A percentile compares a stretch with the other conserved stretches of the same genome.
These are phyloP conservation scores for Sinelater perroti DNA, from an alignment of 2,888 invertebrate species.

Conservation along the genomic window DNA sequence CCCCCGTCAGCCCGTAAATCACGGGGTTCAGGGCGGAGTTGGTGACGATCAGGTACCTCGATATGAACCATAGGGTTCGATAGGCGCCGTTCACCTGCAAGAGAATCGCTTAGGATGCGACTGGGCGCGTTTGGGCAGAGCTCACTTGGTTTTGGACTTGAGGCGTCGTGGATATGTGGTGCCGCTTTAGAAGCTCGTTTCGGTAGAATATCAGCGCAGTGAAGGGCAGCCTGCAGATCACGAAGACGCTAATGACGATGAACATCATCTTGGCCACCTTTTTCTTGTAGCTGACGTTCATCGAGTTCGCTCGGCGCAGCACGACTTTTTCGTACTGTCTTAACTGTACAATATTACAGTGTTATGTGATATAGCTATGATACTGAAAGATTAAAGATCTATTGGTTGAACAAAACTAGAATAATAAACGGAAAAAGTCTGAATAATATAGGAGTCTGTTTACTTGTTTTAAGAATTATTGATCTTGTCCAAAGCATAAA, in stretches of 20 bases:
- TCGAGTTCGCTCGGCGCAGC: slow-evolving; percentile 69
- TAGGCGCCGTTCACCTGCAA: slow-evolving; percentile 67
- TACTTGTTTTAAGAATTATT: too few relatives aligned
- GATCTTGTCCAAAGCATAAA: too few relatives aligned
- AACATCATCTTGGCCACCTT: slow-evolving; percentile 77
- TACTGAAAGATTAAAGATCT: too few relatives aligned
- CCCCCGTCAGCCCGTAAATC: slow-evolving; percentile 79
- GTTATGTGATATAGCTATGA: too few relatives aligned
- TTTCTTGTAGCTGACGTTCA: slow-evolving; percentile 70
- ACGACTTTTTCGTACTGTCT: slow-evolving; percentile 72
- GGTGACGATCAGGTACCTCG: slow-evolving; percentile 74
- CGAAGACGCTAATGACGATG: slow-evolving; percentile 72
- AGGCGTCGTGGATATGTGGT: slow-evolving; percentile 53
- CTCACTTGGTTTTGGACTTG: slow-evolving; percentile 58
- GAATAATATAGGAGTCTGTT: too few relatives aligned
- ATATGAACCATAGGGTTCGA: slow-evolving; percentile 71
- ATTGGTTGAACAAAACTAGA: too few relatives aligned
- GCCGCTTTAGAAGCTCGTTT: slow-evolving; percentile 60
- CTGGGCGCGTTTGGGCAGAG: neutral
- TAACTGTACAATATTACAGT: too few relatives aligned
- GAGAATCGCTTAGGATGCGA: neutral
- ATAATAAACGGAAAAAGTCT: too few relatives aligned
- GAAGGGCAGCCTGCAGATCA: slow-evolving; percentile 76
- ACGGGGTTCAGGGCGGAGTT: slow-evolving; percentile 81
- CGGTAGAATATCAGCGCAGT: slow-evolving; percentile 75